Percentiles rank a stretch among this genome's conserved stretches.
phyloP scores from a whole-genome alignment of 2,797 vertebrate genomes.

The Phoeniculus purpureus region DNA sequence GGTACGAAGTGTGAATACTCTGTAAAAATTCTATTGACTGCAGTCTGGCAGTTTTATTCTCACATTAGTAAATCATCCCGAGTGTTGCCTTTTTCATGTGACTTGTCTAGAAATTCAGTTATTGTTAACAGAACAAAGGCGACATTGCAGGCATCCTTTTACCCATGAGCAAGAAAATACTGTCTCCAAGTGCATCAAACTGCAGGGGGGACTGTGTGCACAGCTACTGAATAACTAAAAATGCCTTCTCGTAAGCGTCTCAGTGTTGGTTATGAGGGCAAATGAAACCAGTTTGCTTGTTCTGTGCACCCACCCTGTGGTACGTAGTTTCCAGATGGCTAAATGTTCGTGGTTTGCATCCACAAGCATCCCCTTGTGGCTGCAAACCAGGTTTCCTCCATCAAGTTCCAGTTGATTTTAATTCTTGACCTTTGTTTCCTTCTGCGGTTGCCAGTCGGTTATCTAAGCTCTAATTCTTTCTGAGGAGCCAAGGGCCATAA shows the following conservation, averaged over 20 bases:
- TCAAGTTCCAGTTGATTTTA: background rate
- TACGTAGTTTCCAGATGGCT: background rate
- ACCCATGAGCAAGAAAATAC: background rate
- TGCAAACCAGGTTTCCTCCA: background rate
- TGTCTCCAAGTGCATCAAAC: background rate
- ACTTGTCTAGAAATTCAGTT: background rate
- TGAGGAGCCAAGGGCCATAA: background rate
- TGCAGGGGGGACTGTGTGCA: background rate
- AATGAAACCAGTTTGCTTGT: background rate
- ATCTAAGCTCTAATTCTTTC: background rate
- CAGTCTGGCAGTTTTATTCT: slow-evolving; percentile 21
- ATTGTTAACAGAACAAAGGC: slow-evolving; percentile 30
- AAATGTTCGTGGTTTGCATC: background rate
- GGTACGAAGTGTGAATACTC: slow-evolving; percentile 1
- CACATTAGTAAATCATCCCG: background rate
- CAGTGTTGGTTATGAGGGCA: background rate
- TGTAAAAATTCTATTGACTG: slow-evolving; percentile 42
- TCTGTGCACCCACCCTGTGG: background rate
- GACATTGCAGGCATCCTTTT: background rate
- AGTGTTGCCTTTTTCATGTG: slow-evolving; percentile 2
- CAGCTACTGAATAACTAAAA: background rate
- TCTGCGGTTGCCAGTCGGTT: background rate
- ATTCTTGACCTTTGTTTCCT: background rate
- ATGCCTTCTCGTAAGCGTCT: background rate
- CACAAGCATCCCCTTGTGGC: background rate